These are phyloP conservation scores for Pygmarrhopalites habei DNA, from an alignment of 1,140 invertebrate genomes.

Conservation along the genomic window DNA sequence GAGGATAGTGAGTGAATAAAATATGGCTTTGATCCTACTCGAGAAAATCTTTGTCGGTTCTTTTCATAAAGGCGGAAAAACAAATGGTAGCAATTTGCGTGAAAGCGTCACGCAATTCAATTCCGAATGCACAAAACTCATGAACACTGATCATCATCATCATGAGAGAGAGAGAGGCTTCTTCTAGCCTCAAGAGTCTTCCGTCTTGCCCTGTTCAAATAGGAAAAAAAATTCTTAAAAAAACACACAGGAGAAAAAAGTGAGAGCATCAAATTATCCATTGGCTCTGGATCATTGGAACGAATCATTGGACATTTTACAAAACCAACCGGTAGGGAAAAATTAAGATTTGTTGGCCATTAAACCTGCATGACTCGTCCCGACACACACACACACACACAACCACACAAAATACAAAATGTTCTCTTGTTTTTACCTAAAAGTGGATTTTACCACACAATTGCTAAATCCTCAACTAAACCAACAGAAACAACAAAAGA, in stretches of 20 bases:
- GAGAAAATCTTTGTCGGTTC: conserved; percentile 12
- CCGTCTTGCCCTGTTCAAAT: background rate
- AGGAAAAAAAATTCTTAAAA: background rate
- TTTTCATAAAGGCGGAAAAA: background rate
- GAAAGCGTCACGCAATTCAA: conserved; percentile 5
- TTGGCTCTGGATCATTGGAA: background rate
- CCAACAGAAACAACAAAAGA: background rate
- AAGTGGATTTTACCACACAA: conserved; percentile 6
- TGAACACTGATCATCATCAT: background rate
- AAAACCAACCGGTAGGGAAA: too few species aligned
- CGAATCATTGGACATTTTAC: too few species aligned
- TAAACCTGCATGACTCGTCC: background rate
- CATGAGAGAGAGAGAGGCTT: too few species aligned
- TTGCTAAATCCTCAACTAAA: background rate
- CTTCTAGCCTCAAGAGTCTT: too few species aligned
- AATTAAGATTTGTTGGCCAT: too few species aligned
- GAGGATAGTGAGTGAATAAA: too few species aligned
- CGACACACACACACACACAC: background rate
- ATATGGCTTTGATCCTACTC: too few species aligned
- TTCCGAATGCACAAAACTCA: conserved; percentile 5
- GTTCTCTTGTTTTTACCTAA: conserved; percentile 8
- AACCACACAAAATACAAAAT: background rate
- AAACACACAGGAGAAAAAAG: conserved; percentile 8
- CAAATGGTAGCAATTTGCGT: conserved; percentile 14
- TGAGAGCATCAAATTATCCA: conserved; percentile 3